A percentile compares a stretch with the other conserved stretches of the same genome.
Evolutionary conservation across 23 tunicate species (phyloP).

Genomic region (Halocynthia roretzi): DNA sequence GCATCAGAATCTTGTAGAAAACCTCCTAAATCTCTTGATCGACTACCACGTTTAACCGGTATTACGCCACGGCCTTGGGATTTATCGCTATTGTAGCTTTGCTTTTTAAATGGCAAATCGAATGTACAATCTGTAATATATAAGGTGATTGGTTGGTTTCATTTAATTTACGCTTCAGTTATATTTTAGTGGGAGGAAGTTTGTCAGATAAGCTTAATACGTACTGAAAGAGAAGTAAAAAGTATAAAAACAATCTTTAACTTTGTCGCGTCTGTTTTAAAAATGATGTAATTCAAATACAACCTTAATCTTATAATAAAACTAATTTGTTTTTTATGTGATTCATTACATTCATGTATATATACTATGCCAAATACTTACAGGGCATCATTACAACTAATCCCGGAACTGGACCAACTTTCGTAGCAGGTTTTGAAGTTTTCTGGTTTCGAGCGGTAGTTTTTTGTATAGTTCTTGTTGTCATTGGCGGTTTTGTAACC

Average conservation of each 20-base stretch:
- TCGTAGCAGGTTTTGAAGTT: not conserved
- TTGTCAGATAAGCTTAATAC: not conserved
- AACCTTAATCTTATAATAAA: too few relatives aligned
- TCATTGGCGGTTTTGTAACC: not conserved
- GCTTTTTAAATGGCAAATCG: constrained; percentile 13
- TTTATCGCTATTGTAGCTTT: not conserved
- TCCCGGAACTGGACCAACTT: not conserved
- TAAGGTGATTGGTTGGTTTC: not conserved
- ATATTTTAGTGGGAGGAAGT: not conserved
- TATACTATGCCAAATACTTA: constrained; percentile 23
- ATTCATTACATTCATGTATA: not conserved
- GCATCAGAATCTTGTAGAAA: constrained; percentile 32
- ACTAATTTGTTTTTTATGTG: too few relatives aligned
- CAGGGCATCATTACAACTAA: constrained; percentile 53
- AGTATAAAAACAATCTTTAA: too few relatives aligned
- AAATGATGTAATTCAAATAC: too few relatives aligned
- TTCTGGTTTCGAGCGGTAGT: constrained; percentile 4
- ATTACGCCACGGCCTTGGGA: constrained; percentile 3
- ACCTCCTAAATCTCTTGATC: not conserved
- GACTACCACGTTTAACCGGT: constrained; percentile 1
- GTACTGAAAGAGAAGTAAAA: too few relatives aligned
- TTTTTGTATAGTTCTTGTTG: constrained; percentile 21
- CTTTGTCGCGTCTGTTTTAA: too few relatives aligned
- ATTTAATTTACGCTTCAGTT: not conserved
- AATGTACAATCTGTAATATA: constrained; percentile 73